Base-by-base conservation (phyloP, 2,888 invertebrate species). In the Anorthoa munda region DNA sequence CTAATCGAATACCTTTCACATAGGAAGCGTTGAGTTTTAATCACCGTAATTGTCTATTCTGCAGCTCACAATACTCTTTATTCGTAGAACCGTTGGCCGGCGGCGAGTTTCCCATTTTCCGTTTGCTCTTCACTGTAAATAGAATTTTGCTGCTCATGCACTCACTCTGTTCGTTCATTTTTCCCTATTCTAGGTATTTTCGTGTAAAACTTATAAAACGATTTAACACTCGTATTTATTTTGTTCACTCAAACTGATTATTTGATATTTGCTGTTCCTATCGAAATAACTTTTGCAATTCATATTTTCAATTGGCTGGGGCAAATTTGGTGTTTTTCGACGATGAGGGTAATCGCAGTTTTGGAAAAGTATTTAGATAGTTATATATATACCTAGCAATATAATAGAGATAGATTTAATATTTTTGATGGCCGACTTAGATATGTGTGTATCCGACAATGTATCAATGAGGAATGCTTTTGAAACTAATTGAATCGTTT, bases 91-190 rank as follows among this genome's bases (percentile, higher is more conserved):
- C 15, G n/a, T 45, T 50, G 23, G 15, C 55, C 45, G 50, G 18
- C 53, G 21, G 46, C 46, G 50, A 66, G 23, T 51, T 31, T n/a
- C 21, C 50, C 11, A 39, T 31, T 75, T 75, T 51, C 31, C 31
- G 23, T 23, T 50, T 50, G 55, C 13, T 64, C 59, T 61, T 61
- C 56, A 60, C 50, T 18, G 45, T 60, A 51, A 81, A 60, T 50
- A 60, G 31, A 56, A 55, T 75, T 65, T 65, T 65, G 15, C 39
- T 53, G 59, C 26, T 63, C 53, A 55, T 39, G 39, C 60, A n/a
- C n/a, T 60, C 55, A 11, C 56, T 53, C 23, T 39, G 12, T n/a
- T 23, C 21, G 23, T 70, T 46, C 1, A 18, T 39, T 39, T 51
- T 48, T 39, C 17, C 17, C 12, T 18, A 21, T 59, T 51, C 2